Evolutionary conservation across 2,888 invertebrate genomes (phyloP).

Genomic region (Trissonchulus latispiculum): DNA sequence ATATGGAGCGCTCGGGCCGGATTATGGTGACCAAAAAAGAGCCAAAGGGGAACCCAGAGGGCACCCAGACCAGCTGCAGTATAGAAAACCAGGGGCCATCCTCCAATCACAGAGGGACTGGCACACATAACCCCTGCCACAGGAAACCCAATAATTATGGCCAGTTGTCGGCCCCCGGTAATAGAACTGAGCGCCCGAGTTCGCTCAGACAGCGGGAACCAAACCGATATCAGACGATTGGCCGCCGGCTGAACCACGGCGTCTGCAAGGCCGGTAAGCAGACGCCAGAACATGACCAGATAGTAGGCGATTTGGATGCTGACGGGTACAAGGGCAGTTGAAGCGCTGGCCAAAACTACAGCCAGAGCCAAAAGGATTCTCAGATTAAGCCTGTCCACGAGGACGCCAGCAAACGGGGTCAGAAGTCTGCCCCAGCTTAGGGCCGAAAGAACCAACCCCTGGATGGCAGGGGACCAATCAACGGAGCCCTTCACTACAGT

Average conservation of each 20-base stretch:
- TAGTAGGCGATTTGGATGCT: background rate
- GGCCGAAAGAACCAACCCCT: constrained; percentile 16
- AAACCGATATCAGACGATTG: constrained; percentile 7
- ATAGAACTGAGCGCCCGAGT: constrained; percentile 9
- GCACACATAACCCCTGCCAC: constrained; percentile 12
- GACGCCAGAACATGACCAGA: constrained; percentile 12
- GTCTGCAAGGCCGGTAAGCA: constrained; percentile 15
- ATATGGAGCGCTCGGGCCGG: background rate
- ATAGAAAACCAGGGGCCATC: constrained; percentile 22
- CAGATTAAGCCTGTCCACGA: background rate
- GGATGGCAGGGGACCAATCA: constrained; percentile 3
- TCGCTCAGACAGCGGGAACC: constrained; percentile 14
- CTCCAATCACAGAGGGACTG: background rate
- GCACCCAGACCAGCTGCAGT: constrained; percentile 5
- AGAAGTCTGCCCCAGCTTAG: constrained; percentile 21
- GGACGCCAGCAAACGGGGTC: constrained; percentile 9
- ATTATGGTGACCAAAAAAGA: constrained; percentile 12
- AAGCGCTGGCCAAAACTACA: background rate
- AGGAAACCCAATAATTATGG: constrained; percentile 13
- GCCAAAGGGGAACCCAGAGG: constrained; percentile 8
- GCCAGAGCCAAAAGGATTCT: background rate
- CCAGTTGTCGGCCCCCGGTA: constrained; percentile 22
- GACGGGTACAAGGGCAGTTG: constrained; percentile 3
- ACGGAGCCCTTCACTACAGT: background rate
- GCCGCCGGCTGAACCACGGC: constrained; percentile 21